Conservation (phyloP, 1,140 invertebrate species). For the Plodia interpunctella region DNA sequence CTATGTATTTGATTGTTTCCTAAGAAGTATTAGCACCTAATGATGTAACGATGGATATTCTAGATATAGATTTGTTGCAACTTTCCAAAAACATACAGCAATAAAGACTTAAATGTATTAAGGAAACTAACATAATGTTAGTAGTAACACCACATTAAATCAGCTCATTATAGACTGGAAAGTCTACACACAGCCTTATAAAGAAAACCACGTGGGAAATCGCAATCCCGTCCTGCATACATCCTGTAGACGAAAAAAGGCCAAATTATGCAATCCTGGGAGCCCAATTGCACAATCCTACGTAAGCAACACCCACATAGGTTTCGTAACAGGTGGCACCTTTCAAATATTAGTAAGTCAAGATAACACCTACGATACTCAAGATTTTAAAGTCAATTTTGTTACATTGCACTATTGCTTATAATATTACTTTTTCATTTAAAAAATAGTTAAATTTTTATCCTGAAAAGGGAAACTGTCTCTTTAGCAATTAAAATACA, state of each 20-base stretch:
- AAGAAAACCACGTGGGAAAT: constrained; percentile 18
- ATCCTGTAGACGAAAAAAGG: constrained; percentile 35
- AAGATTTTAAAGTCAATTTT: too few relatives aligned
- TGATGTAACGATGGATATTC: too few relatives aligned
- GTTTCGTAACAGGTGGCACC: constrained; percentile 36
- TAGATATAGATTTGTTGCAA: too few relatives aligned
- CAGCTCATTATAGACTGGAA: constrained; percentile 2
- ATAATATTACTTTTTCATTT: too few relatives aligned
- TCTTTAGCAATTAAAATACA: too few relatives aligned
- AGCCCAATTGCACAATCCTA: constrained; percentile 28
- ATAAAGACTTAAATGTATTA: neutral
- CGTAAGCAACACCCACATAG: constrained; percentile 28
- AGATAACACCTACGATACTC: constrained; percentile 41
- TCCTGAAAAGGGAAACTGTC: too few relatives aligned
- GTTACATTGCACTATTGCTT: neutral
- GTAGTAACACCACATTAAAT: neutral
- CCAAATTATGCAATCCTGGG: constrained; percentile 11
- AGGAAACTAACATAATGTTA: neutral
- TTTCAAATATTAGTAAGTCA: constrained; percentile 55
- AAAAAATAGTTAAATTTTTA: too few relatives aligned
- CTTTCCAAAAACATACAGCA: too few relatives aligned
- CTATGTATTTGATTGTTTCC: too few relatives aligned
- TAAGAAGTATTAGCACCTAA: too few relatives aligned
- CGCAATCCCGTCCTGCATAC: constrained; percentile 22
- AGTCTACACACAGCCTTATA: constrained; percentile 6